phyloP scores from a whole-genome alignment of 2,113 vertebrate genomes.

The Oreochromis spilurus region DNA sequence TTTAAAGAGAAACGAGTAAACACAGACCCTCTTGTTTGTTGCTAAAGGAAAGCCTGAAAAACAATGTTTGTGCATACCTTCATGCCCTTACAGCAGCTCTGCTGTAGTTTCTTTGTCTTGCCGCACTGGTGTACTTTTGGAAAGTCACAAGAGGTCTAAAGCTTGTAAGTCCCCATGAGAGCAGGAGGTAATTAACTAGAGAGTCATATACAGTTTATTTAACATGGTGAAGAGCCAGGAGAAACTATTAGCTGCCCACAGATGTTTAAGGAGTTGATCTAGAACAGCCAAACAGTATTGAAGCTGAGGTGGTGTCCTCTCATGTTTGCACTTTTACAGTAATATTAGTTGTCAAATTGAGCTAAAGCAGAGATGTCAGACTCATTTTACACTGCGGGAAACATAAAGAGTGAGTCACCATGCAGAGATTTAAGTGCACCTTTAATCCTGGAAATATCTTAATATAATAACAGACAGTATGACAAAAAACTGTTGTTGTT shows the following conservation, averaged over 20 bases:
- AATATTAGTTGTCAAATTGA: not conserved
- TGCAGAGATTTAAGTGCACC: not conserved
- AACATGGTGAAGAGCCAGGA: not conserved
- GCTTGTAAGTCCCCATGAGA: not conserved
- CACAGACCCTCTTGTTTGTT: not conserved
- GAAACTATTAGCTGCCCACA: not conserved
- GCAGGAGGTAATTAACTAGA: not conserved
- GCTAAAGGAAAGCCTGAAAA: not conserved
- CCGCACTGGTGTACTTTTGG: not conserved
- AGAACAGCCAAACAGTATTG: not conserved
- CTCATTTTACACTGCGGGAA: not conserved
- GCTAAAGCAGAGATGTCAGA: not conserved
- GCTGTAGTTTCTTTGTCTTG: not conserved
- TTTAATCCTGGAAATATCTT: not conserved
- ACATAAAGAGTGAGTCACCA: not conserved
- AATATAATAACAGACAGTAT: not conserved
- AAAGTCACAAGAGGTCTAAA: not conserved
- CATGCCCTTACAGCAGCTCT: not conserved
- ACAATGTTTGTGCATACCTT: not conserved
- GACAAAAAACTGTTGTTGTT: not conserved
- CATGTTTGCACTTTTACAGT: not conserved
- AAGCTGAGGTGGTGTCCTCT: not conserved
- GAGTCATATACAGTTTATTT: constrained; percentile 14
- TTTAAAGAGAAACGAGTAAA: not conserved
- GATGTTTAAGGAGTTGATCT: not conserved